Evolutionary conservation across 2,113 vertebrate species (phyloP).

Genomic region (Aphyosemion australe): DNA sequence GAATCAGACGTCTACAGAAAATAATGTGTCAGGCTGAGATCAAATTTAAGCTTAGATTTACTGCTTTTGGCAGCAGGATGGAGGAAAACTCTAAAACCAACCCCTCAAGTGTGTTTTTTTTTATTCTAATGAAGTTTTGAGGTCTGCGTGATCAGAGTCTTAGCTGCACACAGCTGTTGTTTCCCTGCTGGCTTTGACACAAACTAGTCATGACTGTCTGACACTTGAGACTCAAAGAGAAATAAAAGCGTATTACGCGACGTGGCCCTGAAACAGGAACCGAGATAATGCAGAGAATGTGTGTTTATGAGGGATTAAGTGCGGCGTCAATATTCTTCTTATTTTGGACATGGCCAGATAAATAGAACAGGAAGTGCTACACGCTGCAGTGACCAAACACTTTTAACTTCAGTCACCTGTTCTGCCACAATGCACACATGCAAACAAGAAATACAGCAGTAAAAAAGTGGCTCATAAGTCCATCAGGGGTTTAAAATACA

Average conservation of each 20-base stretch:
- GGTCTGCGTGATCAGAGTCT: background rate
- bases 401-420: background rate
- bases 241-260: conserved; percentile 39
- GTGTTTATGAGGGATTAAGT: background rate
- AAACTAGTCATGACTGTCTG: conserved; percentile 15
- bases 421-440: background rate
- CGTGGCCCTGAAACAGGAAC: conserved; percentile 11
- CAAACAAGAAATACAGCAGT: background rate
- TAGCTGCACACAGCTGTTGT: conserved; percentile 40
- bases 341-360: background rate
- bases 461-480: background rate
- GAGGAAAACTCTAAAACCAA: too few relatives aligned
- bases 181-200: conserved; percentile 14
- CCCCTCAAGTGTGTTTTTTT: too few relatives aligned
- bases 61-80: too few relatives aligned
- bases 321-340: background rate
- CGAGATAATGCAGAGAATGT: background rate
- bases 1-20: background rate
- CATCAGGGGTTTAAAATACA: too few relatives aligned
- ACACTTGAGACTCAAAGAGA: conserved; percentile 36
- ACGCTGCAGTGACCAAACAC: background rate
- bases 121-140: background rate
- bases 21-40: background rate
- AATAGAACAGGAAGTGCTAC: background rate
- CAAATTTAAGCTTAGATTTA: too few relatives aligned